Percentiles rank a stretch among this genome's conserved stretches.
phyloP scores from a whole-genome alignment of 2,113 vertebrate genomes.

The Alethe castanea region DNA sequence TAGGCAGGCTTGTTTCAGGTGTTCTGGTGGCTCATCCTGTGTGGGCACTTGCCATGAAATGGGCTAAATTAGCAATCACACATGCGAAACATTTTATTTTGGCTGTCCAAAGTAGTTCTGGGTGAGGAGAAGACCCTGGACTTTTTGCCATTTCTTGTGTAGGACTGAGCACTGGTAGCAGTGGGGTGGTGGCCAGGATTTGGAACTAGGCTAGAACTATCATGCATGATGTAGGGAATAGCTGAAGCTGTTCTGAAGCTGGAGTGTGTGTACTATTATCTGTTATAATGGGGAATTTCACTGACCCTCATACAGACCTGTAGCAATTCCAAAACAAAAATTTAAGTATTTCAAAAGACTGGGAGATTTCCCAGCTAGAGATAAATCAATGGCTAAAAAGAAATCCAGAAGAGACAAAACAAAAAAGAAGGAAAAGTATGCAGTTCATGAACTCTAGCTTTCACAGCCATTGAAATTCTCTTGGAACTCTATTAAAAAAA shows the following conservation, averaged over 20 bases:
- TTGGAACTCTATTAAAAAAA: neutral
- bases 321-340: constrained; percentile 17
- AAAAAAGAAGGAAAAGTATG: constrained; percentile 32
- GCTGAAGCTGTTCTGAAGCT: constrained; percentile 5
- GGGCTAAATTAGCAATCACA: neutral
- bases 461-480: neutral
- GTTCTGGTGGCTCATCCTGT: neutral
- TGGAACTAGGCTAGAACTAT: neutral
- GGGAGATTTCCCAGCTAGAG: constrained; percentile 36
- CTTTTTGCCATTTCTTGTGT: neutral
- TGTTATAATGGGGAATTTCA: neutral
- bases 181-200: neutral
- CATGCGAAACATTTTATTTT: neutral
- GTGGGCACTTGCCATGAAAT: neutral
- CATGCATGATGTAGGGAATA: neutral
- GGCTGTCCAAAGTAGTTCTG: neutral
- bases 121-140: neutral
- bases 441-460: constrained; percentile 39
- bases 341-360: constrained; percentile 17
- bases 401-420: constrained; percentile 54
- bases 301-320: neutral
- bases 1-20: neutral
- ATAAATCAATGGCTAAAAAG: constrained; percentile 47
- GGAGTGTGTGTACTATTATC: neutral
- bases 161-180: neutral